Evolutionary conservation across 92 coral and sea anemone genomes (phyloP).

Genomic region (Parazoanthus swiftii): DNA sequence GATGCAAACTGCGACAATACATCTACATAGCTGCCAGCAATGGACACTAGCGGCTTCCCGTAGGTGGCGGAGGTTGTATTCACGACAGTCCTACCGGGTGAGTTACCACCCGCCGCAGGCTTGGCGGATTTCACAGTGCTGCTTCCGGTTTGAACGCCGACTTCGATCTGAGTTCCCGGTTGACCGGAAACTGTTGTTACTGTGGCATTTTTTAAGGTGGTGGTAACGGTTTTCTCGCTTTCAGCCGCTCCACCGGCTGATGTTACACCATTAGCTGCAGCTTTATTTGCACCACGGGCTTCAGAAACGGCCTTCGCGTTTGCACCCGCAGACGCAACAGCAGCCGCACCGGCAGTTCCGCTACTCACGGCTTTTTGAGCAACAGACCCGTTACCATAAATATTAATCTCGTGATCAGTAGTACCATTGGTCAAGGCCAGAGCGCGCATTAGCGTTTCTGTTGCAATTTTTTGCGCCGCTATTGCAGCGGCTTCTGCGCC

Average conservation of each 20-base stretch:
- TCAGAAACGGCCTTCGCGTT: not conserved
- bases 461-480: slow-evolving; percentile 34
- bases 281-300: not conserved
- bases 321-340: not conserved
- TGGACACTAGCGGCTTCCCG: slow-evolving; percentile 1
- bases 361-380: not conserved
- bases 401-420: slow-evolving; percentile 10
- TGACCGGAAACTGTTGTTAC: not conserved
- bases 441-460: slow-evolving; percentile 58
- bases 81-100: not conserved
- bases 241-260: not conserved
- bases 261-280: not conserved
- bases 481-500: slow-evolving; percentile 51
- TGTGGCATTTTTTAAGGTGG: not conserved
- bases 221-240: not conserved
- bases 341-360: not conserved
- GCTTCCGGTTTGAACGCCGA: not conserved
- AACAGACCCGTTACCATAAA: slow-evolving; percentile 9
- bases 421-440: slow-evolving; percentile 29
- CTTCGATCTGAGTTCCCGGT: not conserved
- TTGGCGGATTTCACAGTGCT: not conserved
- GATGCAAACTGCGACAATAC: slow-evolving; percentile 26
- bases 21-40: slow-evolving; percentile 19
- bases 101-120: not conserved
- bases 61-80: not conserved